A percentile compares a stretch with the other conserved stretches of the same genome.
Evolutionary conservation across 2,888 invertebrate genomes (phyloP).

Genomic region (Dione vanillae): DNA sequence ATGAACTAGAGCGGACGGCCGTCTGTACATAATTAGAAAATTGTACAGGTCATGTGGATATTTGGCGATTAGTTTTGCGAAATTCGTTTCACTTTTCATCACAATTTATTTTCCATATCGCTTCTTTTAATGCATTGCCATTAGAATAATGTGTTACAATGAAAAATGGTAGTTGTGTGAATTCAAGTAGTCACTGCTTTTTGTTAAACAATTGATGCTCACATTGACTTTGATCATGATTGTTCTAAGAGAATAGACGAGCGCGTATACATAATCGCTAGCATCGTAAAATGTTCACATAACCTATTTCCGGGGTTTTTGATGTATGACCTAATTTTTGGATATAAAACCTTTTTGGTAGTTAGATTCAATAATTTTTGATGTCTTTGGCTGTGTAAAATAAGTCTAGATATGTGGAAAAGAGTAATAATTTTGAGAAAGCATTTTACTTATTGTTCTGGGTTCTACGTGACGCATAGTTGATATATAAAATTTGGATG

Average conservation of each 20-base stretch:
- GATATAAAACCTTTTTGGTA: conserved; percentile 61
- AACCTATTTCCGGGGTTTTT: conserved; percentile 71
- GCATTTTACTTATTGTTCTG: conserved; percentile 71
- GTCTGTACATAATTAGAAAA: conserved; percentile 69
- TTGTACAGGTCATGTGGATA: conserved; percentile 85
- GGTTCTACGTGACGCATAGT: conserved; percentile 70
- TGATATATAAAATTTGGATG: conserved; percentile 70
- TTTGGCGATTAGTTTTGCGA: conserved; percentile 82
- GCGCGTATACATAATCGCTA: conserved; percentile 70
- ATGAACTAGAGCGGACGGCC: conserved; percentile 50
- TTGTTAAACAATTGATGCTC: conserved; percentile 55
- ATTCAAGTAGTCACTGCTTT: conserved; percentile 65
- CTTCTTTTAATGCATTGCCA: conserved; percentile 64
- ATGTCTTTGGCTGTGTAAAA: conserved; percentile 83
- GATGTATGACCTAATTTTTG: conserved; percentile 69
- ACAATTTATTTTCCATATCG: conserved; percentile 62
- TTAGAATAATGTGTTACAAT: conserved; percentile 71
- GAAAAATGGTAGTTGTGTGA: conserved; percentile 79
- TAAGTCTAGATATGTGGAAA: conserved; percentile 66
- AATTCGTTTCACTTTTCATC: conserved; percentile 61
- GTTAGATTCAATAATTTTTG: conserved; percentile 77
- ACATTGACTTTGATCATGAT: conserved; percentile 57
- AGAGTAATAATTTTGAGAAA: conserved; percentile 79
- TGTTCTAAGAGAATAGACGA: conserved; percentile 52
- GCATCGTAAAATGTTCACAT: conserved; percentile 85